Base-by-base conservation (phyloP, 2,113 vertebrate genomes). In the Rhinopomastus cyanomelas region DNA sequence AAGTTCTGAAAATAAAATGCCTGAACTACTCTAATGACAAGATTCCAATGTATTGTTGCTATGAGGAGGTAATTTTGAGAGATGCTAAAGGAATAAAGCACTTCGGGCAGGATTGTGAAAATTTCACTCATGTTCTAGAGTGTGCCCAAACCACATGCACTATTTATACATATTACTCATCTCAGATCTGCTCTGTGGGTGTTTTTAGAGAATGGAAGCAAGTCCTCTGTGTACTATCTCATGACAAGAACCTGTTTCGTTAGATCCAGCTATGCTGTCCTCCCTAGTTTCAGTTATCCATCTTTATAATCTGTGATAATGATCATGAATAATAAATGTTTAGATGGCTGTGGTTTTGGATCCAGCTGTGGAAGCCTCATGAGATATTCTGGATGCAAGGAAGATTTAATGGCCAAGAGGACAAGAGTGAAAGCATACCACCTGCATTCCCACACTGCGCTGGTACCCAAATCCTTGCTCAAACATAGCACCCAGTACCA, bases 1-100 rank as follows among this genome's bases (percentile, higher is more conserved):
- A 85, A 53, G 8, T 84, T 92, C 61, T 91, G 74, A 90, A 96
- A 95, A 90, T 65, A 78, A 93, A 96, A 89, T 95, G 73, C 59
- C 32, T 42, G 39, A 82, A 81, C 84, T 89, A 93, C 88, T 90
- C 37, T 42, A 76, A 68, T 78, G 6, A 67, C n/a, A 73, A 73
- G 77, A 62, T 86, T 81, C 89, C 90, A 68, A 57, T 72, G 27
- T 69, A 23, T 27, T 30, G 11, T 29, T 90, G 51, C 66, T 53
- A 17, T 72, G 57, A 81, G 46, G 22, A 91, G 12, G 6, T 29
- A 73, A 27, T 62, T 44, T 42, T 32, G 30, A 57, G 21, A 65
- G 37, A 68, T 72, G 64, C 19, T 66, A 49, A 71, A 61, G 25
- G 23, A 80, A 22, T 59, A 32, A 55, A 61, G 14, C n/a, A 61